A percentile compares a stretch with the other conserved stretches of the same genome.
phyloP scores from a whole-genome alignment of 2,888 invertebrate species.

The Sipha maydis region DNA sequence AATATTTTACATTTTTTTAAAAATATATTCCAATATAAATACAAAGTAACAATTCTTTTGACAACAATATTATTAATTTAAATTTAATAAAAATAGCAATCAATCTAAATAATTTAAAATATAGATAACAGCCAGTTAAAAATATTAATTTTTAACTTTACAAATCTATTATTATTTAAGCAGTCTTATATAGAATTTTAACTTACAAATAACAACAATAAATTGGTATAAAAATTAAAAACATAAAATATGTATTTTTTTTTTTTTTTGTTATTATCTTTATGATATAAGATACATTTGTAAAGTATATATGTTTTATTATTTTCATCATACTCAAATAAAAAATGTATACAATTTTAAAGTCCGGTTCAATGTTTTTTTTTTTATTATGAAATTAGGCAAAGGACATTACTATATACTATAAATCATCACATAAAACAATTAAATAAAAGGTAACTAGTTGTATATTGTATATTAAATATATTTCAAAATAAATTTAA shows the following conservation, averaged over 20 bases:
- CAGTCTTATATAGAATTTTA: constrained; percentile 8
- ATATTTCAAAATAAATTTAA: constrained; percentile 25
- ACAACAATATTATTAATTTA: not conserved
- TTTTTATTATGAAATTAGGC: not conserved
- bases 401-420: not conserved
- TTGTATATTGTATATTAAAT: not conserved
- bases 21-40: not conserved
- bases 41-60: not conserved
- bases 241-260: too few relatives aligned
- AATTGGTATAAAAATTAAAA: not conserved
- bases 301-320: not conserved
- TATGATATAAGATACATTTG: too few relatives aligned
- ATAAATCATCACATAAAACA: not conserved
- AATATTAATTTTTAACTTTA: not conserved
- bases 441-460: constrained; percentile 36
- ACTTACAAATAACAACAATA: not conserved
- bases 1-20: not conserved
- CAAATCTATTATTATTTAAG: constrained; percentile 15
- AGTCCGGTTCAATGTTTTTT: not conserved
- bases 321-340: not conserved
- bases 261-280: too few relatives aligned
- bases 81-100: not conserved
- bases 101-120: not conserved
- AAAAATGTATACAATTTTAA: not conserved
- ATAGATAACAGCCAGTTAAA: not conserved